Evolutionary conservation across 2,888 invertebrate species (phyloP).

Genomic region (Hypomecis atomaria): DNA sequence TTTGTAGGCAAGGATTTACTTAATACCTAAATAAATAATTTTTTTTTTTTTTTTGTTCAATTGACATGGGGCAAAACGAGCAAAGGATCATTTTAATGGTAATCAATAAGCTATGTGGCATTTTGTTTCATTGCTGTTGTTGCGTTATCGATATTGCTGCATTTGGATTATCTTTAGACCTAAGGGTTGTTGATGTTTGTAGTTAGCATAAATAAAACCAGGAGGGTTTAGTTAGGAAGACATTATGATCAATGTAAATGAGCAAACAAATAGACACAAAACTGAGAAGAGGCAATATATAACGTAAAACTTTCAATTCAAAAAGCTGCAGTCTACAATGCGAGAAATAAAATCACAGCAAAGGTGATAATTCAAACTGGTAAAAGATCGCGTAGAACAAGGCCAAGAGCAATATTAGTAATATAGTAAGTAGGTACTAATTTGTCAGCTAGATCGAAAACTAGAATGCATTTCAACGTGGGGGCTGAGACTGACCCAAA

Average conservation of each 20-base stretch:
- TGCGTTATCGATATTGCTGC: no score
- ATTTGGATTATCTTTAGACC: background rate
- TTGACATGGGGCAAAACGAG: background rate
- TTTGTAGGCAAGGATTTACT: background rate
- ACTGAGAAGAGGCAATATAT: no score
- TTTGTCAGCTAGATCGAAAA: slow-evolving; percentile 4
- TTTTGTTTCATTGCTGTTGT: no score
- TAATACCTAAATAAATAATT: no score
- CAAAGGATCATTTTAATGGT: no score
- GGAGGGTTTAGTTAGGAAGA: no score
- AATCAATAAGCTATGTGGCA: no score
- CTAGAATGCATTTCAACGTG: slow-evolving; percentile 28
- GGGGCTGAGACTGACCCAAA: slow-evolving; percentile 57
- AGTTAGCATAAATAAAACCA: no score
- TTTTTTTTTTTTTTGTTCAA: no score
- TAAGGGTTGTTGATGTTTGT: no score
- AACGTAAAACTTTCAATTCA: background rate
- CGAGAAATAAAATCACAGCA: background rate
- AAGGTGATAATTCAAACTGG: background rate
- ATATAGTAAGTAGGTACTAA: background rate
- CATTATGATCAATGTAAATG: no score
- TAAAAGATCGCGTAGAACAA: background rate
- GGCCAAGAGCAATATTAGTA: background rate
- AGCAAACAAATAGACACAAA: no score
- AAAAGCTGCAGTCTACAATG: background rate